Evolutionary conservation across 2,113 vertebrate genomes (phyloP).

Genomic region (Semicossyphus pulcher): DNA sequence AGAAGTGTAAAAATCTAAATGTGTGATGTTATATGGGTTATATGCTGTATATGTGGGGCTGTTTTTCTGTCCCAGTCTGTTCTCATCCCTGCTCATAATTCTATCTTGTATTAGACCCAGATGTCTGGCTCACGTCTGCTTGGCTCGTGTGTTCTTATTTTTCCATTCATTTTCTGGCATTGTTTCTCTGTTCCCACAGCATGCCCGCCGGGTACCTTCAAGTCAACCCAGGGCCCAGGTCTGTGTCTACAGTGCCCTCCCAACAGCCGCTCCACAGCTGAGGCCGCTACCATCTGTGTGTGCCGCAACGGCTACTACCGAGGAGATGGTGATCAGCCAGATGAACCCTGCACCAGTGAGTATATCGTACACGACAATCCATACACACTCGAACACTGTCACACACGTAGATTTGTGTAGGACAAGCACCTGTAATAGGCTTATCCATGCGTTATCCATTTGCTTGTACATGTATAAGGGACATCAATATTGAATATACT

Average conservation of each 20-base stretch:
- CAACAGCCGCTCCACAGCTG: conserved; percentile 93
- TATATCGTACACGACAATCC: conserved; percentile 40
- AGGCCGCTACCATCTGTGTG: conserved; percentile 91
- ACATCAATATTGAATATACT: conserved; percentile 12
- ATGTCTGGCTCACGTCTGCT: neutral
- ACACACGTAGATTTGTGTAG: neutral
- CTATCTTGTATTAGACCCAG: neutral
- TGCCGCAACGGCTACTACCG: conserved; percentile 97
- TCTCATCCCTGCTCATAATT: neutral
- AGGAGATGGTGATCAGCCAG: conserved; percentile 89
- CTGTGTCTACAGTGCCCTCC: conserved; percentile 91
- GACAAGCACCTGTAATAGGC: neutral
- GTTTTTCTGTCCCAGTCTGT: neutral
- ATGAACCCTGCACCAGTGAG: conserved; percentile 97
- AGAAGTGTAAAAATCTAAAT: neutral
- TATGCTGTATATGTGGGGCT: no score
- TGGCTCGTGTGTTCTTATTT: neutral
- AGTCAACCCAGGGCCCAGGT: conserved; percentile 92
- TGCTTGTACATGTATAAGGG: neutral
- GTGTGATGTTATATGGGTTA: no score
- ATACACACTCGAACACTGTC: neutral
- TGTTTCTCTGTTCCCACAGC: conserved; percentile 81
- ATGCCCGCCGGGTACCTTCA: conserved; percentile 95
- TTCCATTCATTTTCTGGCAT: neutral
- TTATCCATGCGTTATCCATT: conserved; percentile 5